Base-by-base conservation (phyloP, 2,888 invertebrate genomes). In the Camptogramma bilineatum region DNA sequence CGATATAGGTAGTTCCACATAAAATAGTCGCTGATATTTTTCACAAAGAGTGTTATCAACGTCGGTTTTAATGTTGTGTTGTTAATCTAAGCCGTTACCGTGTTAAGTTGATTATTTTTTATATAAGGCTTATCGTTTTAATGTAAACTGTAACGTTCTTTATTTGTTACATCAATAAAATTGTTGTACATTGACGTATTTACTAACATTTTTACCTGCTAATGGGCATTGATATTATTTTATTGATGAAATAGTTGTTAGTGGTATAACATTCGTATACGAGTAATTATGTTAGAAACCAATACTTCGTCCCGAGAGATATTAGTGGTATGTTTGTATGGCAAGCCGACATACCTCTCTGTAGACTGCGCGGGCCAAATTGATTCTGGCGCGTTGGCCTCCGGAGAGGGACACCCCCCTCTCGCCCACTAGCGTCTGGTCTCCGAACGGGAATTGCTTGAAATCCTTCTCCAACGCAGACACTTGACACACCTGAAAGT, bases 331-430 rank as follows among this genome's bases (percentile, higher is more conserved):
- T 62, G 62, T 62, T 55, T 48, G 57, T 46, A 55, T 51, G 17
- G 54, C 52, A 56, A 44, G 34, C 55, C 17, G 72, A 83, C 81
- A 81, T 83, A 90, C 91, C 82, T 91, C 88, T 82, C 87, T 87
- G 76, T 91, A 91, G 75, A 92, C 85, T 70, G 90, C 83, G 72
- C 95, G 91, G 44, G 94, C 95, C 74, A 96, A 90, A 82, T 95
- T 95, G 80, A 96, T 94, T 76, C 96, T 92, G 28, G 96, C 96
- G 74, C 95, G 95, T 81, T 96, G 96, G 60, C 96, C 96, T 17
- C 96, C 96, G 51, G 95, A 96, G 44, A 96, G 87, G 46, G 95
- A 95, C 39, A 95, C 94, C 13, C 96, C 96, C 62, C 95, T 90
- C 74, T 96, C 96, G 3, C 96, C 96, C 19, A 96, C 95, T 64